Percentiles rank a stretch among this genome's conserved stretches.
Evolutionary conservation across 2,113 vertebrate species (phyloP).

Genomic region (Synodontis membranacea): DNA sequence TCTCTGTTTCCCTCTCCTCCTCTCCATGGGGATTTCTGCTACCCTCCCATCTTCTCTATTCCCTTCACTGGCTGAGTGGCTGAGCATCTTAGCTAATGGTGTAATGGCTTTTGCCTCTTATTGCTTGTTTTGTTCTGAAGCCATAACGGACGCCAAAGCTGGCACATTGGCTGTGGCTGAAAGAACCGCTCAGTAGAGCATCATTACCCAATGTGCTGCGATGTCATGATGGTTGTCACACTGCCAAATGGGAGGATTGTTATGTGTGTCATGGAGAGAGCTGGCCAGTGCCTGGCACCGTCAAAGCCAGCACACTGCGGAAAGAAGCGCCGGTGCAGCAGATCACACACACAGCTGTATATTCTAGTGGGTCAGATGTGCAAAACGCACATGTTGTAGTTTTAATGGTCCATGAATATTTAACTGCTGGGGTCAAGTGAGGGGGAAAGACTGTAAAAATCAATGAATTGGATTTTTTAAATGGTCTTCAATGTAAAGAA

Average conservation of each 20-base stretch:
- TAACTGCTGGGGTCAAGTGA: slow-evolving; percentile 65
- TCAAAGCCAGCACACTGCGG: slow-evolving; percentile 63
- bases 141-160: slow-evolving; percentile 62
- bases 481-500: slow-evolving; percentile 62
- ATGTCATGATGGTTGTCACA: slow-evolving; percentile 4
- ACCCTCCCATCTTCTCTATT: slow-evolving; percentile 44
- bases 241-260: background rate
- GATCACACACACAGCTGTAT: slow-evolving; percentile 61
- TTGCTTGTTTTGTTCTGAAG: slow-evolving; percentile 62
- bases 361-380: slow-evolving; percentile 65
- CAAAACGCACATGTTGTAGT: slow-evolving; percentile 74
- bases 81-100: slow-evolving; percentile 66
- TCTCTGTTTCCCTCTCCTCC: slow-evolving; percentile 23
- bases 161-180: slow-evolving; percentile 47
- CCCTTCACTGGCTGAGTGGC: slow-evolving; percentile 52
- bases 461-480: slow-evolving; percentile 67
- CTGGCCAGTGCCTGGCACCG: slow-evolving; percentile 63
- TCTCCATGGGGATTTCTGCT: slow-evolving; percentile 41
- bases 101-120: slow-evolving; percentile 61
- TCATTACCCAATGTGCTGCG: slow-evolving; percentile 7
- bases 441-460: slow-evolving; percentile 59
- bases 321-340: slow-evolving; percentile 59
- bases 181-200: background rate
- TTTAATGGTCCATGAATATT: slow-evolving; percentile 76
- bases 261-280: slow-evolving; percentile 59